A percentile compares a stretch with the other conserved stretches of the same genome.
Evolutionary conservation across 2,797 vertebrate genomes (phyloP).

Genomic region (Hippocampus kuda): DNA sequence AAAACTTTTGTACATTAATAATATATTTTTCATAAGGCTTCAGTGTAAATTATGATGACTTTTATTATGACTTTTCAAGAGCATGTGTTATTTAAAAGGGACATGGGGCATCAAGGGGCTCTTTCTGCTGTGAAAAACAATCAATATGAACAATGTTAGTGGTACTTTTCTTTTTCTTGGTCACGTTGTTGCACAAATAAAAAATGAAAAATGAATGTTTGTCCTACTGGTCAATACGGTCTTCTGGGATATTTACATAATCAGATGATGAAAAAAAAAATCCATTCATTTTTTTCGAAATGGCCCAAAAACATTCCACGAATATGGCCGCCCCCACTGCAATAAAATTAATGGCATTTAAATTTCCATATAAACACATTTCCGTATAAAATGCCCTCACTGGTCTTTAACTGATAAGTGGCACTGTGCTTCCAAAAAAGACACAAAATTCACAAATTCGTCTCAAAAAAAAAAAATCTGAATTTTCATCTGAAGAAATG

Average conservation of each 20-base stretch:
- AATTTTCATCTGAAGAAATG: too few species aligned
- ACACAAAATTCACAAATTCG: too few species aligned
- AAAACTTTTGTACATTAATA: conserved; percentile 70
- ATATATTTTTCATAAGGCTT: conserved; percentile 73
- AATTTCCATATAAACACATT: too few species aligned
- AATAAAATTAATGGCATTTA: not conserved
- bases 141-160: conserved; percentile 62
- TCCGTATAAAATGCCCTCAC: too few species aligned
- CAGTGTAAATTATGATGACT: conserved; percentile 54
- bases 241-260: not conserved
- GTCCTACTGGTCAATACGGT: conserved; percentile 15
- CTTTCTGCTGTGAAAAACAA: conserved; percentile 60
- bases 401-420: too few species aligned
- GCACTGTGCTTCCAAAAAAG: too few species aligned
- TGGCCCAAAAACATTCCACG: not conserved
- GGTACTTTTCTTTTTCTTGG: conserved; percentile 46
- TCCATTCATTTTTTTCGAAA: not conserved
- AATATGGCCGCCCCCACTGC: not conserved
- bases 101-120: conserved; percentile 33
- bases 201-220: conserved; percentile 37
- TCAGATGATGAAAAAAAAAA: not conserved
- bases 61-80: conserved; percentile 65
- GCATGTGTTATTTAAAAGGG: conserved; percentile 67
- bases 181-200: conserved; percentile 70
- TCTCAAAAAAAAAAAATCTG: too few species aligned